Base-by-base conservation (phyloP, 2,888 invertebrate species). In the Epinotia nisella region DNA sequence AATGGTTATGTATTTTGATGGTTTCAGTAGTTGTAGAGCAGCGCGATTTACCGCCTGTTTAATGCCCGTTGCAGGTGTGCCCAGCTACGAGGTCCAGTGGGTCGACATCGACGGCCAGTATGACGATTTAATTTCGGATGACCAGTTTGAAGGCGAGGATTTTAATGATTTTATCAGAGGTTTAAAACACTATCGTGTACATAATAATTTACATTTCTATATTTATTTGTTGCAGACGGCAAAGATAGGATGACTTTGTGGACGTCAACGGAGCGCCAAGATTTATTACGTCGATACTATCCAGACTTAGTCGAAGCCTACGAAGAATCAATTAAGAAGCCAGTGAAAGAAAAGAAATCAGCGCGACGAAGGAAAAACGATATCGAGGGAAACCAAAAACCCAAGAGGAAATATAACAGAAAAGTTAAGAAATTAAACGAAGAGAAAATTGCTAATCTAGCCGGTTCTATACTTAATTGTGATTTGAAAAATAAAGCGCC, bases 71-170 rank as follows among this genome's bases (percentile, higher is more conserved):
- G 4, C 78, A 95, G 95, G 96, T 67, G 94, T 96, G 15, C 94
- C 95, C 0, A 95, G 96, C 83, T 96, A 95, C 80, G 97, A 97
- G 90, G 94, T 97, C 13, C 87, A 95, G 9, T 97, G 97, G 97
- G 83, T 86, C 39, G 96, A 96, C 79, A 90, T 94, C 9, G 88
- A 93, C 35, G 91, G 93, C 1, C 91, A 87, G 68, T 95, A 96
- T 70, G 93, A 94, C 56, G 94, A 93, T 21, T 84, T 96, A 19
- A 94, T 95, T 76, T 95, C 96, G 0, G 93, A 95, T 74, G 88
- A 94, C 45, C 95, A 96, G 83, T 87, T 95, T 73, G 85, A 92
- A 71, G 93, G 93, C 92, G 81, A 66, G 68, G 62, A 45, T 17
- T 56, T 13, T 5, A 41, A 41, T 17, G 1, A n/a, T 60, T 49